Base-by-base conservation (phyloP, 1,140 invertebrate species). In the Orchestia grillus region DNA sequence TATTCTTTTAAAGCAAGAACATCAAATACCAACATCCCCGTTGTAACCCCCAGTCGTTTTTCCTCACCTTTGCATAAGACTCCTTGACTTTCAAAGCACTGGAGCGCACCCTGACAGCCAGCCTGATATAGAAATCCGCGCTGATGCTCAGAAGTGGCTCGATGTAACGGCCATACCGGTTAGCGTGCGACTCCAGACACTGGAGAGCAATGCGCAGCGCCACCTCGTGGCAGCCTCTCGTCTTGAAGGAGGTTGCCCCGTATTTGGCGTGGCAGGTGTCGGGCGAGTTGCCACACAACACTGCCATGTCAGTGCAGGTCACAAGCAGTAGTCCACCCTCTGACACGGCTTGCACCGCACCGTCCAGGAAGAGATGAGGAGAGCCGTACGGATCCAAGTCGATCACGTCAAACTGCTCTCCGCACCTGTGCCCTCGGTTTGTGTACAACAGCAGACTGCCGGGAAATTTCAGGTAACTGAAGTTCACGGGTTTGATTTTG, bases 301-400 rank as follows among this genome's bases (percentile, higher is more conserved):
- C 98, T 0, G 99, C 99, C 98, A 99, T 99, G 97, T 99, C 99
- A 0, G 99, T 99, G 43, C 99, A 99, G 0, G 99, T 99, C 0
- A 99, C 98, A 96, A 99, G 98, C n/a, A 99, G 97, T 57, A 98
- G 97, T 62, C 98, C 98, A 62, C 97, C 98, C 97, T 99, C 98
- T 45, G 98, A 97, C 0, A 99, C 97, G 96, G 98, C 98, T 97
- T 99, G 98, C 44, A 99, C 98, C 0, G 99, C 99, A 1, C 98
- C 98, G 97, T 99, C 99, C 0, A 99, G 97, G 97, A 99, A 99
- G 95, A 98, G 98, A 3, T 99, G 98, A 0, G 99, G 99, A 97
- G 99, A 99, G 15, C 99, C 99, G 97, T 99, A 99, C 0, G 99
- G 99, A 98, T 99, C 99, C 62, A 99, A 97, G 97, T 99, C 99